Conservation (phyloP, 2,797 vertebrate genomes). For the Chelon auratus region DNA sequence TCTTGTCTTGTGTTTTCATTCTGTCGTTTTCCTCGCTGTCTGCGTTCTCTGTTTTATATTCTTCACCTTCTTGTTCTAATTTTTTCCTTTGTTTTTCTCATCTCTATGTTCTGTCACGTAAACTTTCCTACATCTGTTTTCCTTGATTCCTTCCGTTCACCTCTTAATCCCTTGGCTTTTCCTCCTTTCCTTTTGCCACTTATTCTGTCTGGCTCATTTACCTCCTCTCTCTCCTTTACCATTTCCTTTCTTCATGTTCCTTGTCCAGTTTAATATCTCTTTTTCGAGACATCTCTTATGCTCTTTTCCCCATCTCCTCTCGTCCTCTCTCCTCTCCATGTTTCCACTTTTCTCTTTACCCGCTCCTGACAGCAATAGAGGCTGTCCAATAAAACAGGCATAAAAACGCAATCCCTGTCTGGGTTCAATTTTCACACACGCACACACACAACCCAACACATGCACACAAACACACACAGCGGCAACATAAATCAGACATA, state of each 20-base stretch:
- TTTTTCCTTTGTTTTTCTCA: background rate
- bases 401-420: slow-evolving; percentile 79
- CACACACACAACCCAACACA: slow-evolving; percentile 21
- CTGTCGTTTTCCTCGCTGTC: background rate
- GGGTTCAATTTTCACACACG: slow-evolving; percentile 57
- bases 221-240: background rate
- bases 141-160: slow-evolving; percentile 8
- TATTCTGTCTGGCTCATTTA: slow-evolving; percentile 23
- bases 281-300: slow-evolving; percentile 10
- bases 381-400: slow-evolving; percentile 80
- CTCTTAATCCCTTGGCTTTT: background rate
- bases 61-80: background rate
- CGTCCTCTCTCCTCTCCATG: slow-evolving; percentile 1
- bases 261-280: slow-evolving; percentile 14
- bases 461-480: slow-evolving; percentile 25
- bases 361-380: slow-evolving; percentile 71
- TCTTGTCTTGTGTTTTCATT: slow-evolving; percentile 27
- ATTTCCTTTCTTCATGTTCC: background rate
- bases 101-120: background rate
- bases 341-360: slow-evolving; percentile 31
- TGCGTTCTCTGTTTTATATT: background rate
- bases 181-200: background rate
- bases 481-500: slow-evolving; percentile 72
- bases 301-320: slow-evolving; percentile 4
- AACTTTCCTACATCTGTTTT: background rate